Evolutionary conservation across 2,888 invertebrate species (phyloP), one percentile per base, ranked within the genome.

Genomic region (Euzetes globulus): DNA sequence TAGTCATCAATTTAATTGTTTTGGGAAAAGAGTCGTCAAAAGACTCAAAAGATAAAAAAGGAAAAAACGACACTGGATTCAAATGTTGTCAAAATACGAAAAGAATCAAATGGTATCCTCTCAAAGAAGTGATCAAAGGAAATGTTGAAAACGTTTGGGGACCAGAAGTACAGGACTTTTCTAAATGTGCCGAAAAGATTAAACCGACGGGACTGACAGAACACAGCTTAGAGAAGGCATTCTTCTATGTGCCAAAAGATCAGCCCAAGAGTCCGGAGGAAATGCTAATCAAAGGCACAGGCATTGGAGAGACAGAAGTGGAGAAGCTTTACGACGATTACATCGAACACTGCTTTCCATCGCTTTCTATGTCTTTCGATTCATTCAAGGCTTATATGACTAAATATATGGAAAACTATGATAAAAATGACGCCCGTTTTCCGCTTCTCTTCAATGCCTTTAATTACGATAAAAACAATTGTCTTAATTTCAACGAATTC

Each of bases 401-500:
- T 5, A 76, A 75, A 41, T 45, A 71, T 52, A 6, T 33, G 33
- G 33, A 33, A 33, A 72, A 71, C 13, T 76, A 41, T 45, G 52
- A 72, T 19, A 33, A 25, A 13, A 27, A 37, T 19, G 75, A 75
- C 52, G 5, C 41, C 25, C 41, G 33, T 13, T 29, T 74, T 15
- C n/a, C 5, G 0, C 22, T 22, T 29, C 33, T 74, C 29, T 72
- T 75, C 45, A 27, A 9, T 19, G 75, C 72, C 1, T 75, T 72
- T 27, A 75, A 75, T 33, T 58, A 27, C 72, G 6, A 37, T 0
- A 50, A 72, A 27, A 73, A 17, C 22, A 52, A 52, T 13, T 72
- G 41, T 47, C 11, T 75, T n/a, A 19, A 25, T 25, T 75, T 71
- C n/a, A 58, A 72, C 72, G 88, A 88, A 79, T 82, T 87, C 77